Evolutionary conservation across 2,888 invertebrate species (phyloP), one percentile per base, ranked within the genome.

Genomic region (Xylota segnis): DNA sequence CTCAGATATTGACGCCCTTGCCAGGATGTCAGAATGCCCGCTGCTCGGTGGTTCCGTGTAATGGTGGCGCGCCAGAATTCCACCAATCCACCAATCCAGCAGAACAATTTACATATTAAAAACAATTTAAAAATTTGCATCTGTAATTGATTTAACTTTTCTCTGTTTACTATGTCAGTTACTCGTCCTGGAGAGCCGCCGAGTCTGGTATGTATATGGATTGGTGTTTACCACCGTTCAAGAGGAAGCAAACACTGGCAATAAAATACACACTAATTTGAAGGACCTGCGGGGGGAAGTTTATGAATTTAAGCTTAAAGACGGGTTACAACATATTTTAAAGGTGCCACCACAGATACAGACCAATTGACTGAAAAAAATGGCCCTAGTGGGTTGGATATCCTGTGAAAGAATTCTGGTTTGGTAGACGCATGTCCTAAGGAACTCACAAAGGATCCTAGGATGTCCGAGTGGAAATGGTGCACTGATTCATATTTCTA

Each of bases 91-190:
- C 56, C 16, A 58, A 14, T 58, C n/a, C 54, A 10, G n/a, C 7
- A 27, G 0, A 23, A 59, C 45, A 37, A 59, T 76, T 68, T 68
- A 52, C 68, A 68, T 68, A 66, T 76, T 59, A 68, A 68, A 68
- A 76, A 76, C 50, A 68, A 76, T 68, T 68, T 68, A 68, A 59
- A 68, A 76, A 76, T 76, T 76, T 76, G 40, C 76, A 76, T 76
- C 18, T 40, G 34, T 76, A 76, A 76, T 76, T 76, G 45, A 68
- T 76, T 66, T 76, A 59, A 76, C 66, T 50, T 76, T 58, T 76
- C 18, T 59, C 18, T 59, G 76, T 59, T 75, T 65, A 52, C 40
- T 43, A 45, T 75, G 29, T 52, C 23, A 45, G 63, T 6, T 45
- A 23, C n/a, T 29, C 32, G 18, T 10, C 5, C 14, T n/a, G 6